These are phyloP conservation scores for Nymphalis c-album DNA, from an alignment of 2,888 invertebrate species.

Conservation along the genomic window DNA sequence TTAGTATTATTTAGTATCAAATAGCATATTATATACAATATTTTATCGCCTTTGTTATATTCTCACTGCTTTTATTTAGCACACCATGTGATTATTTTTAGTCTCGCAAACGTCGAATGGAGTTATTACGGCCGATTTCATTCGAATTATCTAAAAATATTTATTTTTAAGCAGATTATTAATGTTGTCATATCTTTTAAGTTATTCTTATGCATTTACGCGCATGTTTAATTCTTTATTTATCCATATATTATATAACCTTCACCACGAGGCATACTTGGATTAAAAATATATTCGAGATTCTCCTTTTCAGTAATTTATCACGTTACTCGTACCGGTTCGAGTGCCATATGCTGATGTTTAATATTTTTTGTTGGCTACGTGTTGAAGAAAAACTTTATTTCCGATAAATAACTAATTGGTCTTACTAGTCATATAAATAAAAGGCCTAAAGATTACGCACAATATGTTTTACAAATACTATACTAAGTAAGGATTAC, in stretches of 20 bases:
- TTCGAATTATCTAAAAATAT: neutral
- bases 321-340: constrained; percentile 2
- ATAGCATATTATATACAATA: constrained; percentile 27
- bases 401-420: constrained; percentile 39
- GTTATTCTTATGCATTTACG: constrained; percentile 1
- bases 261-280: no score
- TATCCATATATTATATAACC: neutral
- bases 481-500: constrained; percentile 37
- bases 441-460: constrained; percentile 71
- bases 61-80: constrained; percentile 18
- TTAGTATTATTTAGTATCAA: constrained; percentile 54
- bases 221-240: neutral
- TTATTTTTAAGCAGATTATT: neutral
- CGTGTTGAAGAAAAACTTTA: constrained; percentile 21
- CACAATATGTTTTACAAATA: constrained; percentile 64
- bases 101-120: neutral
- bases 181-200: neutral
- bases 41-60: constrained; percentile 25
- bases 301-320: neutral
- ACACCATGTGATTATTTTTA: constrained; percentile 10
- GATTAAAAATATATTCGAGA: neutral
- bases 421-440: constrained; percentile 74
- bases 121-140: neutral
- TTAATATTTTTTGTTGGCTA: constrained; percentile 1
- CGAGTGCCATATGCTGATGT: constrained; percentile 11